phyloP scores from a whole-genome alignment of 2,113 vertebrate species.

The Loxodonta africana region DNA sequence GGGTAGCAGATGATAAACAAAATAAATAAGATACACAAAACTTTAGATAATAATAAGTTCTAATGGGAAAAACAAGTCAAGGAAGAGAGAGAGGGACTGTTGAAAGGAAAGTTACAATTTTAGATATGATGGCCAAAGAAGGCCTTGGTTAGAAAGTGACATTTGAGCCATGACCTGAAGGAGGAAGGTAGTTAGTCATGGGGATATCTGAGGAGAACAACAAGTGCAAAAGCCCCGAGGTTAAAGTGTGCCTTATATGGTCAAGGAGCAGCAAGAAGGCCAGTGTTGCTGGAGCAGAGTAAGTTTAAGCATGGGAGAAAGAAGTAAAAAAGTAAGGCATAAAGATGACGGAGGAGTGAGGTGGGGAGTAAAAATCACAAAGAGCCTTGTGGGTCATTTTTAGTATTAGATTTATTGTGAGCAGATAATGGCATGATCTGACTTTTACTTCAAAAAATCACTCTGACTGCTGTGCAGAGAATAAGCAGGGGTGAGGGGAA shows the following conservation, averaged over 20 bases:
- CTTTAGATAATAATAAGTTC: background rate
- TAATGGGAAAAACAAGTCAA: constrained; percentile 13
- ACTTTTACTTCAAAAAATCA: background rate
- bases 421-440: background rate
- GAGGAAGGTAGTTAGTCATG: background rate
- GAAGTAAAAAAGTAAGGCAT: background rate
- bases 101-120: background rate
- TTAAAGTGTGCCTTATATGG: background rate
- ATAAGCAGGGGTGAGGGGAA: background rate
- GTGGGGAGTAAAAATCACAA: background rate
- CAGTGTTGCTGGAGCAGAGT: background rate
- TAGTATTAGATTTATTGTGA: constrained; percentile 26
- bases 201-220: background rate
- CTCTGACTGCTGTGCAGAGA: background rate
- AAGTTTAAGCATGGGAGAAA: background rate
- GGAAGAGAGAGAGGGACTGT: background rate
- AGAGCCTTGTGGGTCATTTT: background rate
- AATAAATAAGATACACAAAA: background rate
- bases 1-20: background rate
- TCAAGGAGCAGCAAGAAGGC: background rate
- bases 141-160: background rate
- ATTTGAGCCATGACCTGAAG: background rate
- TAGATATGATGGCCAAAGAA: background rate
- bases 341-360: background rate
- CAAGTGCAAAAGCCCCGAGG: background rate